A percentile compares a stretch with the other conserved stretches of the same genome.
Conservation (phyloP, 2,888 invertebrate genomes). For the Ferdinandea cuprea region DNA sequence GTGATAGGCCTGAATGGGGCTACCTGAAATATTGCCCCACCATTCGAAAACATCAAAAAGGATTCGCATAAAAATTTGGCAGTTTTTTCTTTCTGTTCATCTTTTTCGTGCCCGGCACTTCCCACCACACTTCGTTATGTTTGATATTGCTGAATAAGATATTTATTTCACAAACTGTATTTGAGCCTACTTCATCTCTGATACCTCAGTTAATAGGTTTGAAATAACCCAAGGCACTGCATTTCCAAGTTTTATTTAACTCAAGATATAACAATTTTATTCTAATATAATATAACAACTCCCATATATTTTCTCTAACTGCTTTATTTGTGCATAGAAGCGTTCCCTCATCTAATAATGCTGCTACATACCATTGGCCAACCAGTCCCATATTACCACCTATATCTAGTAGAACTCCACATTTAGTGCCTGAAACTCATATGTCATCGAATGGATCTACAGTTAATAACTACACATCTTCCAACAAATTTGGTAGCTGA, state of each 20-base stretch:
- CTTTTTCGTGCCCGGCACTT: no score
- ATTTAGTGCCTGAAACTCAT: conserved; percentile 88
- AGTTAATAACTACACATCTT: conserved; percentile 83
- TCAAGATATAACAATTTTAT: neutral
- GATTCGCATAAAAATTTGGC: no score
- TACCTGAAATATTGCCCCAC: no score
- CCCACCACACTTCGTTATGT: no score
- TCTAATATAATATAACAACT: neutral
- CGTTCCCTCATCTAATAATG: conserved; percentile 84
- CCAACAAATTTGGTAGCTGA: conserved; percentile 83
- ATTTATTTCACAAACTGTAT: no score
- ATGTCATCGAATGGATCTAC: conserved; percentile 83
- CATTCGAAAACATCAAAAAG: no score
- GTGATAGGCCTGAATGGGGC: no score
- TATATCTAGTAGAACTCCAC: conserved; percentile 87
- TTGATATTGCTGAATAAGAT: no score
- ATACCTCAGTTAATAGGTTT: no score
- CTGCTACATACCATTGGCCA: conserved; percentile 91
- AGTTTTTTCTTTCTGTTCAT: no score
- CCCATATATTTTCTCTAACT: conserved; percentile 37
- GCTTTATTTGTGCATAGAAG: conserved; percentile 80
- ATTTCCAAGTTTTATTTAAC: neutral
- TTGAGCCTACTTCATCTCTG: no score
- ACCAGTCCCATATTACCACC: conserved; percentile 90
- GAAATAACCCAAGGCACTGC: no score